These are phyloP conservation scores for Bradysia coprophila DNA, from an alignment of 1,140 invertebrate genomes.

Conservation along the genomic window DNA sequence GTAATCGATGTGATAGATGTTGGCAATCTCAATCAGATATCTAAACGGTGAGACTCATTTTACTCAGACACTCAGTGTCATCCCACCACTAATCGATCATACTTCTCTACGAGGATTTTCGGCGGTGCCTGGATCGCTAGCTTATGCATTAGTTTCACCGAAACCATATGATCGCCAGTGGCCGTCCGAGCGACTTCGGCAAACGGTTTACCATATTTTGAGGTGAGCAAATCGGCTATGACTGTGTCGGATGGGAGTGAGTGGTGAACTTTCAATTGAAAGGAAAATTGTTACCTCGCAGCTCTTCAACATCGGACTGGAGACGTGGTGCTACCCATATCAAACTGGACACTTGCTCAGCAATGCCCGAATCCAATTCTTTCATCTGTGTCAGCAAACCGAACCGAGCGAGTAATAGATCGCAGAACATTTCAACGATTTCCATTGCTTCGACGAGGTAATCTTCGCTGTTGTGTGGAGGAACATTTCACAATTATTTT, in stretches of 20 bases:
- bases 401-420: conserved; percentile 90
- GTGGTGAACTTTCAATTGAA: neutral
- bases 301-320: conserved; percentile 52
- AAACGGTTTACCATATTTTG: conserved; percentile 92
- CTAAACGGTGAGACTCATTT: too few species aligned
- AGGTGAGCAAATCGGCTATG: conserved; percentile 73
- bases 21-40: conserved; percentile 82
- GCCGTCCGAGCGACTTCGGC: conserved; percentile 65
- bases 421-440: conserved; percentile 98
- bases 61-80: too few species aligned
- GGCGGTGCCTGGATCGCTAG: conserved; percentile 90
- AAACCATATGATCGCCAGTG: conserved; percentile 55
- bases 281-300: conserved; percentile 6
- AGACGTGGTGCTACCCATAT: conserved; percentile 91
- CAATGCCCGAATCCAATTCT: conserved; percentile 85
- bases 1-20: conserved; percentile 82
- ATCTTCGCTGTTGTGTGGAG: conserved; percentile 80
- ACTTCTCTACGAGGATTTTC: conserved; percentile 89
- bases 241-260: conserved; percentile 16
- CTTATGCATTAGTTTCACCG: conserved; percentile 92
- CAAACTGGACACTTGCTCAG: conserved; percentile 88
- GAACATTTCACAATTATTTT: too few species aligned
- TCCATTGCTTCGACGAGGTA: conserved; percentile 99
- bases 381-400: conserved; percentile 96
- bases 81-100: too few species aligned